Conservation (phyloP, 2,888 invertebrate genomes). For the Minunthozetes semirufus region DNA sequence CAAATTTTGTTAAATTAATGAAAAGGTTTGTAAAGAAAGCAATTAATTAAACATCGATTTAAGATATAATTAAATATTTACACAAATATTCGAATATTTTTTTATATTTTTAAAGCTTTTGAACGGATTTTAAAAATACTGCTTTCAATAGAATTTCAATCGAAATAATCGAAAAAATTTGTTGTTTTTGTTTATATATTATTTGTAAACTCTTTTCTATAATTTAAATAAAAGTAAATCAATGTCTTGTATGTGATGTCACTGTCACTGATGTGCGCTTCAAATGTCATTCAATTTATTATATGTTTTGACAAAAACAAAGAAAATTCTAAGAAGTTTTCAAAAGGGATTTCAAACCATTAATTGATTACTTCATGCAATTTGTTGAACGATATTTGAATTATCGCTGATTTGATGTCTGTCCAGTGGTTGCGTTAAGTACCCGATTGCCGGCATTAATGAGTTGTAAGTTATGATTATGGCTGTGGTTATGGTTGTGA, state of each 20-base stretch:
- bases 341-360: not conserved
- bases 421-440: constrained; percentile 27
- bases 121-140: too few relatives aligned
- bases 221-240: not conserved
- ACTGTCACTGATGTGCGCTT: constrained; percentile 29
- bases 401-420: constrained; percentile 21
- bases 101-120: too few relatives aligned
- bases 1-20: too few relatives aligned
- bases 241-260: not conserved
- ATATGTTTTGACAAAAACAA: not conserved
- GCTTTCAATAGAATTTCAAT: too few relatives aligned
- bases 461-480: constrained; percentile 11
- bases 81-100: too few relatives aligned
- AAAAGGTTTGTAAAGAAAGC: too few relatives aligned
- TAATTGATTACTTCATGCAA: not conserved
- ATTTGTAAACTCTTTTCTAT: not conserved
- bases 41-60: too few relatives aligned
- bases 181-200: too few relatives aligned
- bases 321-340: not conserved
- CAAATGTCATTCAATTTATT: not conserved
- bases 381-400: not conserved
- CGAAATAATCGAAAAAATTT: too few relatives aligned
- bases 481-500: not conserved
- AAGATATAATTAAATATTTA: too few relatives aligned
- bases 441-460: constrained; percentile 15